phyloP scores from a whole-genome alignment of 2,113 vertebrate species.

The Tragelaphus scriptus region DNA sequence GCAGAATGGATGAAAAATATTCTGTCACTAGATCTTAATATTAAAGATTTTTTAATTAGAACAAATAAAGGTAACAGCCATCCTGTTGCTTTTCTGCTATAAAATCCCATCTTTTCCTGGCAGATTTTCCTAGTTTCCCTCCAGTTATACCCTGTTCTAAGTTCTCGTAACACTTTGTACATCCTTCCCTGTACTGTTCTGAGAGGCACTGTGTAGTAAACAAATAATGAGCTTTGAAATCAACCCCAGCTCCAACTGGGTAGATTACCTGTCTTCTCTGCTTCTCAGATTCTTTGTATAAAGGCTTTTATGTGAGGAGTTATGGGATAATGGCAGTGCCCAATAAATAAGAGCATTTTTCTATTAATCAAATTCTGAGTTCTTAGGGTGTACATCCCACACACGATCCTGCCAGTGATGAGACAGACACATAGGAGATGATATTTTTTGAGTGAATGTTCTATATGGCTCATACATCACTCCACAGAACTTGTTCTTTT shows the following conservation, averaged over 20 bases:
- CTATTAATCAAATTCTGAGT: neutral
- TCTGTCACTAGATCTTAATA: neutral
- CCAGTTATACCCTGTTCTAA: neutral
- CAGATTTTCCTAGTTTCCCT: neutral
- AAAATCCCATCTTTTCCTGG: neutral
- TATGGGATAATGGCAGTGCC: neutral
- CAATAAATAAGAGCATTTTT: neutral
- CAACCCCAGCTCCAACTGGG: neutral
- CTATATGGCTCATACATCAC: neutral
- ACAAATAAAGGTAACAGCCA: neutral
- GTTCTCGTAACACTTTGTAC: neutral
- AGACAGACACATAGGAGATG: neutral
- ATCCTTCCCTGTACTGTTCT: neutral
- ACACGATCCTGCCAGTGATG: neutral
- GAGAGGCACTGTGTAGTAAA: neutral
- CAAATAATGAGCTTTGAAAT: neutral
- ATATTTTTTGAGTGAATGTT: neutral
- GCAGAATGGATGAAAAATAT: neutral
- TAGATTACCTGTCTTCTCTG: neutral
- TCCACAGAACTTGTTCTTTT: neutral
- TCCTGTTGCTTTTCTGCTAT: neutral
- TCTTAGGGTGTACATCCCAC: neutral
- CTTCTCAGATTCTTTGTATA: neutral
- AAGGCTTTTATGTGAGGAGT: neutral
- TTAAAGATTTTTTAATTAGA: neutral